Base-by-base conservation (phyloP, 2,888 invertebrate genomes). In the Polyommatus icarus region DNA sequence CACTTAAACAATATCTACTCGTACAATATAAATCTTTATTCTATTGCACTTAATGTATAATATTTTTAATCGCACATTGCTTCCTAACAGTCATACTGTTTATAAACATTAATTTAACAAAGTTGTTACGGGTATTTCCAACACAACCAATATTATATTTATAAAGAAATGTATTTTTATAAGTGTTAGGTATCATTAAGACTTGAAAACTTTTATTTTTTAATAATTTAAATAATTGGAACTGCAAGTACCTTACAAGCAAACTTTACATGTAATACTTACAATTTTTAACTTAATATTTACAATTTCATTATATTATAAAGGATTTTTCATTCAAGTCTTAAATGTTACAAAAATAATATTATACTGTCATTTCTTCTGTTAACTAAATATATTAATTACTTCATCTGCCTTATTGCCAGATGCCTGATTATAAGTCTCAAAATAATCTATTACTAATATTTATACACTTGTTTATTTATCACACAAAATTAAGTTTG, bases 81-180 rank as follows among this genome's bases (percentile, higher is more conserved):
- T 61, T 61, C 20, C 4, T 61, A 61, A 61, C 24, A 61, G 61
- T 61, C 61, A 61, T 61, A 61, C 61, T 61, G 61, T 61, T 12
- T 61, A 61, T 4, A 10, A 61, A 50, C 15, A 15, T 10, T 46
- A 46, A 46, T 61, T 12, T 61, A 24, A 59, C 8, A 20, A 20
- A 61, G 3, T 12, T 12, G 0, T 24, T 61, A 61, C 61, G 10
- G 61, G 20, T 61, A 24, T 24, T 10, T 61, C 12, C 10, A 24
- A 59, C 54, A 59, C 59, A n/a, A n/a, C n/a, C 59, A 20, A 59
- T 0, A 59, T 20, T 7, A 59, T 20, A 10, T 46, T 46, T 46
- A 46, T 59, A 20, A 59, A 59, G 20, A n/a, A n/a, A 57, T 57
- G n/a, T n/a, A 59, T 59, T 46, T 46, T 46, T 46, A 0, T 46